Evolutionary conservation across 2,888 invertebrate genomes (phyloP).

Genomic region (Thelaira solivaga): DNA sequence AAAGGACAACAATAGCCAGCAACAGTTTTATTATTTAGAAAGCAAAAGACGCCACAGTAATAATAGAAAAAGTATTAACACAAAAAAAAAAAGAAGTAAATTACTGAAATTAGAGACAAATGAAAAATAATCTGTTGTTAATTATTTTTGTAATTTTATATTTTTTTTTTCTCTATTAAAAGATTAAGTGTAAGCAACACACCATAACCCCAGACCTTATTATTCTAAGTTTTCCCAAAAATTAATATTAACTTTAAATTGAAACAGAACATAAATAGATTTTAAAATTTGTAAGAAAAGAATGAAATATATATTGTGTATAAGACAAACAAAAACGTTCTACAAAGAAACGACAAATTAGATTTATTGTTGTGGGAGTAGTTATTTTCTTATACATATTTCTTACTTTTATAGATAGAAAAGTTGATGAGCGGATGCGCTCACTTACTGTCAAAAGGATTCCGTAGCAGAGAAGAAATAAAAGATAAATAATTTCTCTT

Average conservation of each 20-base stretch:
- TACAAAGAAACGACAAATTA: conserved; percentile 36
- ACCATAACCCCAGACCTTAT: conserved; percentile 22
- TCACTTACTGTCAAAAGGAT: conserved; percentile 14
- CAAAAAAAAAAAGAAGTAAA: not conserved
- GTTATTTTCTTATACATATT: conserved; percentile 23
- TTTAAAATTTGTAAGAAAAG: conserved; percentile 44
- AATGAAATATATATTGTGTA: conserved; percentile 40
- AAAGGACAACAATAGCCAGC: conserved; percentile 30
- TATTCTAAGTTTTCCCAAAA: conserved; percentile 41
- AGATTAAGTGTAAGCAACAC: conserved; percentile 24
- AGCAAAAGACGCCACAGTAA: not conserved
- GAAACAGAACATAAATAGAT: conserved; percentile 35
- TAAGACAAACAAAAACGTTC: conserved; percentile 16
- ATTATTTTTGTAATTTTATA: conserved; percentile 21
- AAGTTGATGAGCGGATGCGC: not conserved
- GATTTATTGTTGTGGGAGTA: conserved; percentile 29
- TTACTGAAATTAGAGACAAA: conserved; percentile 2
- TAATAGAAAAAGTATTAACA: conserved; percentile 19
- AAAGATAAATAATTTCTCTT: not conserved
- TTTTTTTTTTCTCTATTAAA: conserved; percentile 13
- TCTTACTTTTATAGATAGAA: conserved; percentile 23
- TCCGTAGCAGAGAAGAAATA: conserved; percentile 11
- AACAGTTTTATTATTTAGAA: conserved; percentile 24
- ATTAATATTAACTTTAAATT: conserved; percentile 33
- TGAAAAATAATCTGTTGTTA: conserved; percentile 27